Conservation (phyloP, 1,140 invertebrate species). For the Zaprionus capensis region DNA sequence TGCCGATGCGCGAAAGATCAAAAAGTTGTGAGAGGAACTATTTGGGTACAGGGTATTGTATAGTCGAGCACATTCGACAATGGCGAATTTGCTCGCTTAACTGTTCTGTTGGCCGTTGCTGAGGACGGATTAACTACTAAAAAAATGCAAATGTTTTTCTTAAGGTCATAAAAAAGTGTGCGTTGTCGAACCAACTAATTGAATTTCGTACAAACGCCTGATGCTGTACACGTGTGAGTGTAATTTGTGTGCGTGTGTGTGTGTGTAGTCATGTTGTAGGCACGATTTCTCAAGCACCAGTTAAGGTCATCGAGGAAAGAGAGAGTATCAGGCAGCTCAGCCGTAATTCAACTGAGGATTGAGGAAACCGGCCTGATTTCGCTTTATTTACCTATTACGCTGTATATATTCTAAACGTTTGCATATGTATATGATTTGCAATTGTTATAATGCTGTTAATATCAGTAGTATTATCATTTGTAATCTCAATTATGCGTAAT, state of each 20-base stretch:
- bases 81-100: constrained; percentile 35
- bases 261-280: constrained; percentile 39
- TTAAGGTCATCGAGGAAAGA: constrained; percentile 13
- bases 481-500: constrained; percentile 1
- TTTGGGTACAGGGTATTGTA: constrained; percentile 35
- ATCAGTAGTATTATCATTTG: not conserved
- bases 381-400: constrained; percentile 11
- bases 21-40: not conserved
- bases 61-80: constrained; percentile 29
- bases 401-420: constrained; percentile 1
- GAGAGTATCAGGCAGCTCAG: constrained; percentile 49
- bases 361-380: constrained; percentile 65
- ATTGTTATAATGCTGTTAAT: constrained; percentile 1
- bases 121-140: constrained; percentile 79
- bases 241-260: not conserved
- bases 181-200: constrained; percentile 37
- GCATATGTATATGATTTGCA: constrained; percentile 10
- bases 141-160: constrained; percentile 73
- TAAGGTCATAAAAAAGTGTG: constrained; percentile 35
- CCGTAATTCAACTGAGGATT: constrained; percentile 54
- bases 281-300: constrained; percentile 70
- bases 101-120: constrained; percentile 62
- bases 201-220: constrained; percentile 27
- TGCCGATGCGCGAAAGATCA: constrained; percentile 16
- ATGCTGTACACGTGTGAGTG: constrained; percentile 18